Base-by-base conservation (phyloP, 2,888 invertebrate genomes). In the Gandaritis pyraliata region DNA sequence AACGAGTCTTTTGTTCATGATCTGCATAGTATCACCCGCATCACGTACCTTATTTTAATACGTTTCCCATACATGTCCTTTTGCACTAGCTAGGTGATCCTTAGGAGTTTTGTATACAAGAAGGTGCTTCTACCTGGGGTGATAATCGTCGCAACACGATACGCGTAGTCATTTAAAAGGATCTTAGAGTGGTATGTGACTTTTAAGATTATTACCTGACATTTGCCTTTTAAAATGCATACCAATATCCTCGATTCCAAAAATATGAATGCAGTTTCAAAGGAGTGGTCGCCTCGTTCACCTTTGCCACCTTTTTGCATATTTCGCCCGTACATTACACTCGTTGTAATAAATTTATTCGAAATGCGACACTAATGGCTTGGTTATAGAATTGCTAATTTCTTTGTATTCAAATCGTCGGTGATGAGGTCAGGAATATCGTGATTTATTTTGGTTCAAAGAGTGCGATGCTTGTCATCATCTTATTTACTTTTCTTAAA, bases 221-320 rank as follows among this genome's bases (percentile, higher is more conserved):
- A 49, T 49, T 16, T 16, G 46, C 36, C 23, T 49, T 23, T 50
- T 53, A 16, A 52, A 54, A 48, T 48, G 51, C 56, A 52, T 48
- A 48, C 41, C 33, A 23, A 43, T 60, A 50, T 56, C 39, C 53
- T 48, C 41, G 29, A 46, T 18, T 48, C 56, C 23, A 46, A 47
- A 58, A 58, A 58, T 55, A 55, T 18, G 18, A 18, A 58, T 54
- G 61, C 49, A 54, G 51, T 38, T 8, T 30, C 15, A 39, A 58
- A 50, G 54, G 58, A 56, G 39, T 47, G 57, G 63, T 59, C 58
- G 45, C 60, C 58, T 49, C 57, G 48, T 39, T 51, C 59, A 67
- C 66, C 67, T 68, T 64, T 62, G 58, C 60, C 55, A 33, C 65
- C 57, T 65, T 59, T 67, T 68, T 65, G 53, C 68, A 70, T 68